Conservation (phyloP, 2,888 invertebrate genomes). For the Deilephila porcellus region DNA sequence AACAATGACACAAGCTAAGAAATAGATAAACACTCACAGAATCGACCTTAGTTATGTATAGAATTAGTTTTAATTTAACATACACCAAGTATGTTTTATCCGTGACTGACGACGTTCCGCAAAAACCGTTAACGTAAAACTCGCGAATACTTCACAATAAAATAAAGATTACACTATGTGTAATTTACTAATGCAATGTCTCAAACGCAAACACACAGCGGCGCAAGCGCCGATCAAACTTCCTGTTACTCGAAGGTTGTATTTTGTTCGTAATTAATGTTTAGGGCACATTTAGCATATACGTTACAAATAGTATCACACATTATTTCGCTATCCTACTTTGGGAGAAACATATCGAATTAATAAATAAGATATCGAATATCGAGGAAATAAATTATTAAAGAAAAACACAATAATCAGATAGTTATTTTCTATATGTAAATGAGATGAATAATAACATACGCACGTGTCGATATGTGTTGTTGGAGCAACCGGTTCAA, state of each 20-base stretch:
- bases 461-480: neutral
- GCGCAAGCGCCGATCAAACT: neutral
- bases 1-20: neutral
- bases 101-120: neutral
- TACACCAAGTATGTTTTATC: neutral
- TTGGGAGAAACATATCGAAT: neutral
- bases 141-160: neutral
- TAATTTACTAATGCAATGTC: slow-evolving; percentile 19
- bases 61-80: neutral
- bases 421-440: neutral
- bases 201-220: neutral
- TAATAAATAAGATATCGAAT: too few relatives aligned
- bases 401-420: neutral
- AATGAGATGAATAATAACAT: neutral
- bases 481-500: neutral
- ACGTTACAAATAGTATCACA: neutral
- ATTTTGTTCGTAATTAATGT: neutral
- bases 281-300: neutral
- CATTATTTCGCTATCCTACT: neutral
- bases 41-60: neutral
- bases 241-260: slow-evolving; percentile 11
- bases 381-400: neutral
- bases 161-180: neutral
- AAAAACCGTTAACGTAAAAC: neutral
- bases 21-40: neutral